Conservation (phyloP, 1,140 invertebrate genomes). For the Trissolcus basalis region DNA sequence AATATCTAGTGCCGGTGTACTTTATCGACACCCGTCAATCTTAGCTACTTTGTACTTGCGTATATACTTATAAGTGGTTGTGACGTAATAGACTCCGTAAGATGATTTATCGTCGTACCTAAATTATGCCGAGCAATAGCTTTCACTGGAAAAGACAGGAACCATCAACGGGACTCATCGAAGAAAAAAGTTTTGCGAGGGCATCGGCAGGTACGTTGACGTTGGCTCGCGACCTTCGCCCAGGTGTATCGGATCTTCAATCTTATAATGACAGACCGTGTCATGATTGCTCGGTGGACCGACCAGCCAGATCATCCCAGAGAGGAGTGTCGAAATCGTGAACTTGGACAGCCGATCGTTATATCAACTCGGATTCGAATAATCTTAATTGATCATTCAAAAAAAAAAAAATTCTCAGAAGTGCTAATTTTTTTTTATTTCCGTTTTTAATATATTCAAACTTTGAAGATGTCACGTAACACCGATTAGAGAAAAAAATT, state of each 20-base stretch:
- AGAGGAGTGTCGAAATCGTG: slow-evolving; percentile 13
- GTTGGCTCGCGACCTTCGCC: slow-evolving; percentile 32
- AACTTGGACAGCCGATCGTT: too few relatives aligned
- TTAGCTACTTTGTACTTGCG: slow-evolving; percentile 60
- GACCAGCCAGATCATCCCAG: background rate
- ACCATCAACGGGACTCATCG: slow-evolving; percentile 12
- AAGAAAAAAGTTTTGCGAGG: slow-evolving; percentile 16
- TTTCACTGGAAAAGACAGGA: slow-evolving; percentile 46
- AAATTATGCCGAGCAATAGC: slow-evolving; percentile 52
- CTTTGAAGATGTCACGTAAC: too few relatives aligned
- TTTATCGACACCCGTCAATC: slow-evolving; percentile 67
- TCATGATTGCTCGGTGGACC: background rate
- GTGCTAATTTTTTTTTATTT: too few relatives aligned
- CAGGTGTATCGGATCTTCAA: slow-evolving; percentile 24
- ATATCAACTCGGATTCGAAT: too few relatives aligned
- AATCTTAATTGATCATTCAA: too few relatives aligned
- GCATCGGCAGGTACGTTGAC: slow-evolving; percentile 10
- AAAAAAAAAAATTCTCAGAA: too few relatives aligned
- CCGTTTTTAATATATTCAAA: too few relatives aligned
- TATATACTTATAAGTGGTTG: slow-evolving; percentile 43
- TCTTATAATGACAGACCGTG: slow-evolving; percentile 19
- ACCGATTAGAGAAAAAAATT: too few relatives aligned
- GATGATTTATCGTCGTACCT: slow-evolving; percentile 60
- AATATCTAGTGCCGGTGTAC: slow-evolving; percentile 40
- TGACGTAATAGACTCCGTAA: slow-evolving; percentile 42